phyloP scores from a whole-genome alignment of 1,140 invertebrate species.

The Drosophila bipectinata region DNA sequence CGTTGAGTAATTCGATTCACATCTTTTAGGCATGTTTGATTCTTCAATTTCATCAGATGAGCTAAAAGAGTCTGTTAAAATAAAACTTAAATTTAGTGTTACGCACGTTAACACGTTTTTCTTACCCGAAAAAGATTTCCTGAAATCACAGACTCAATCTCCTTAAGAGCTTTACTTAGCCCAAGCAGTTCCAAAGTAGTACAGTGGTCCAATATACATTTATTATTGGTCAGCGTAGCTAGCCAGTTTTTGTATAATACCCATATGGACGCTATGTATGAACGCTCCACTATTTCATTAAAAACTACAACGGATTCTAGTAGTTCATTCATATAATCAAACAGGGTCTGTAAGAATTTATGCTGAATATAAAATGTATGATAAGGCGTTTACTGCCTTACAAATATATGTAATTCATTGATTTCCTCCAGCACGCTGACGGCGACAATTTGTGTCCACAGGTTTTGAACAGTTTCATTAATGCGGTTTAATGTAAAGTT shows the following conservation, averaged over 20 bases:
- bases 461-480: constrained; percentile 60
- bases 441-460: constrained; percentile 66
- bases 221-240: constrained; percentile 43
- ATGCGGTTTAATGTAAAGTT: constrained; percentile 68
- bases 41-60: constrained; percentile 87
- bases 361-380: neutral
- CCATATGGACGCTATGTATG: constrained; percentile 59
- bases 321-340: constrained; percentile 57
- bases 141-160: constrained; percentile 85
- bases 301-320: constrained; percentile 65
- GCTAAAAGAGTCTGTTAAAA: constrained; percentile 85
- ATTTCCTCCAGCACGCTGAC: constrained; percentile 30
- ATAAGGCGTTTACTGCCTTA: constrained; percentile 24
- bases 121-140: constrained; percentile 88
- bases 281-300: constrained; percentile 60
- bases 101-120: neutral
- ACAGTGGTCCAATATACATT: constrained; percentile 13
- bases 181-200: constrained; percentile 54
- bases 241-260: constrained; percentile 72
- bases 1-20: constrained; percentile 88
- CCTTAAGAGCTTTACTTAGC: constrained; percentile 54
- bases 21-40: constrained; percentile 87
- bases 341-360: constrained; percentile 45
- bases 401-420: constrained; percentile 54
- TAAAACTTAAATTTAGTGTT: neutral